Percentiles rank a stretch among this genome's conserved stretches.
These are phyloP conservation scores for Beaufortia kweichowensis DNA, from an alignment of 2,113 vertebrate species.

Conservation along the genomic window DNA sequence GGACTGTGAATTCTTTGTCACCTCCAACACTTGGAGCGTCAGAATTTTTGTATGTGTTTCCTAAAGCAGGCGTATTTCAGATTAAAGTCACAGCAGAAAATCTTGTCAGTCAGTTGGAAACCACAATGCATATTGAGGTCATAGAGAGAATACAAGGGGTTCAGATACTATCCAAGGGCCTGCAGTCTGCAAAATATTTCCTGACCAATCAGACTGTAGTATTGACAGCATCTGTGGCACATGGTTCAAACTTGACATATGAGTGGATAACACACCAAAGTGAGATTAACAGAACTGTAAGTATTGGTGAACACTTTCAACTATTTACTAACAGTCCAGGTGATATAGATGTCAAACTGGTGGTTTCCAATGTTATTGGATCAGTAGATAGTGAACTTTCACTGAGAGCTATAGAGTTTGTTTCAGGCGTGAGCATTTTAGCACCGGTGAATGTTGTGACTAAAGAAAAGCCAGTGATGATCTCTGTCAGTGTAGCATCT, in stretches of 20 bases:
- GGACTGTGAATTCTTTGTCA: constrained; percentile 64
- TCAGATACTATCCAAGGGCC: constrained; percentile 58
- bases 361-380: constrained; percentile 70
- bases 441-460: constrained; percentile 49
- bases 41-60: constrained; percentile 64
- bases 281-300: constrained; percentile 36
- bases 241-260: constrained; percentile 73
- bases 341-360: constrained; percentile 61
- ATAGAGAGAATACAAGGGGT: constrained; percentile 69
- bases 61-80: constrained; percentile 64
- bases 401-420: constrained; percentile 63
- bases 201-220: constrained; percentile 62
- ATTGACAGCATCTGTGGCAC: constrained; percentile 60
- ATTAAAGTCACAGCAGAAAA: constrained; percentile 68
- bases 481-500: constrained; percentile 61
- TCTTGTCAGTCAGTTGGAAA: constrained; percentile 62
- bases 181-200: constrained; percentile 62
- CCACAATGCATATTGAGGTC: constrained; percentile 62
- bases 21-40: constrained; percentile 54
- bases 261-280: constrained; percentile 63
- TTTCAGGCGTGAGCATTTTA: constrained; percentile 59
- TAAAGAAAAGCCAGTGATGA: constrained; percentile 59
- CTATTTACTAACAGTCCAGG: constrained; percentile 61
- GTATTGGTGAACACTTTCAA: constrained; percentile 56
- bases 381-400: constrained; percentile 49